phyloP scores from a whole-genome alignment of 2,113 vertebrate species.

The Microtus oregoni region DNA sequence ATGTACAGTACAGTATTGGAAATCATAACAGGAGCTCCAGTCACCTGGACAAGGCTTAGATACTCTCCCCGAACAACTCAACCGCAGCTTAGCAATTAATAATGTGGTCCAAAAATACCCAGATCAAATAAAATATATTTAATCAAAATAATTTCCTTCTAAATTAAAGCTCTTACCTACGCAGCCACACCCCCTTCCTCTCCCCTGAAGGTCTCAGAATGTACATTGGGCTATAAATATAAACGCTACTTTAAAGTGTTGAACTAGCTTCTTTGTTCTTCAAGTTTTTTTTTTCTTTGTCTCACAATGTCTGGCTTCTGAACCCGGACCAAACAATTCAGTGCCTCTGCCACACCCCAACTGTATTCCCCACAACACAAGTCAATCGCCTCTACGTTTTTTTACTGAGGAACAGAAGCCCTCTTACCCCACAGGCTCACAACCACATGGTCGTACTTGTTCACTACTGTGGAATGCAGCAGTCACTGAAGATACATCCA shows the following conservation, averaged over 20 bases:
- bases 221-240: conserved; percentile 89
- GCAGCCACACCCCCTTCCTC: conserved; percentile 1
- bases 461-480: conserved; percentile 83
- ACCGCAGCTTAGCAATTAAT: conserved; percentile 85
- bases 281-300: conserved; percentile 84
- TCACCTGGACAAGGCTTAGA: conserved; percentile 85
- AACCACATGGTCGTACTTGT: conserved; percentile 81
- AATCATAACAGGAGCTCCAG: conserved; percentile 91
- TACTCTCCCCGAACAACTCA: conserved; percentile 86
- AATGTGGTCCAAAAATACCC: conserved; percentile 91
- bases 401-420: conserved; percentile 78
- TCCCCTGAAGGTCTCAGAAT: conserved; percentile 84
- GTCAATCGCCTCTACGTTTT: conserved; percentile 71
- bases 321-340: conserved; percentile 70
- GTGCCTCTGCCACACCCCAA: conserved; percentile 77
- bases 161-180: conserved; percentile 90
- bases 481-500: conserved; percentile 81
- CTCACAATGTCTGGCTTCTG: conserved; percentile 82
- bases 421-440: conserved; percentile 40
- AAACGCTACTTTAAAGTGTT: conserved; percentile 88
- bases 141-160: conserved; percentile 91
- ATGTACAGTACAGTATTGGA: conserved; percentile 94
- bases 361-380: conserved; percentile 53
- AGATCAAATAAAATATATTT: conserved; percentile 91
- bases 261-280: conserved; percentile 84